Evolutionary conservation across 2,113 vertebrate species (phyloP), one percentile per base, ranked within the genome.

Genomic region (Thermophis baileyi): DNA sequence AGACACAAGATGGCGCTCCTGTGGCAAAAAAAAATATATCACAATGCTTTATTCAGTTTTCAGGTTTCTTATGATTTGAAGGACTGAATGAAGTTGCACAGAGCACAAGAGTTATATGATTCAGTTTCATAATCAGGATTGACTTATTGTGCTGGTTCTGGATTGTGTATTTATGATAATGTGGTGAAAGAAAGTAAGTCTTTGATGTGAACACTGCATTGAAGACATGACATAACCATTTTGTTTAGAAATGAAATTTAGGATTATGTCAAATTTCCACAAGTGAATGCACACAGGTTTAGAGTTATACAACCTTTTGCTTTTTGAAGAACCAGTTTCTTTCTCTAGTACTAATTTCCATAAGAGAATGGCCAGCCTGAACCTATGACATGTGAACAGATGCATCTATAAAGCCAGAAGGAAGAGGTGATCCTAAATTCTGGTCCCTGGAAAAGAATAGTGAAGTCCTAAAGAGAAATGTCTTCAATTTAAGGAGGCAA

Each of bases 1-100:
- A 57, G 25, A 89, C 92, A 93, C 89, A 81, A 93, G 92, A 87
- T 93, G 92, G 92, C 24, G 55, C 89, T 93, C 89, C 74, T 90
- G 54, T 87, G 92, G 89, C 46, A 90, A 92, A 40, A 81, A 60
- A 25, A 87, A 63, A 40, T 0, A 40, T 0, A 35, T 27, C 55
- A 22, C 44, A 53, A 12, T 51, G 63, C 51, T 87, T 92, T 46
- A 47, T 53, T 53, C 47, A 87, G 53, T 3, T 57, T 69, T 81
- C 18, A 44, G 7, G 16, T 81, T 54, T 63, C 46, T 30, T 22
- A 40, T 40, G 85, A 51, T n/a, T 25, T 46, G 12, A 89, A 85
- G 40, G 69, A 14, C 25, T 85, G 88, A 47, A 89, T 57, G 74
- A 87, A 51, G 9, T 22, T 46, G 35, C 24, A 27, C 30, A 51